These are phyloP conservation scores for Drosophila ironensis DNA, from an alignment of 1,140 invertebrate genomes.

Conservation along the genomic window DNA sequence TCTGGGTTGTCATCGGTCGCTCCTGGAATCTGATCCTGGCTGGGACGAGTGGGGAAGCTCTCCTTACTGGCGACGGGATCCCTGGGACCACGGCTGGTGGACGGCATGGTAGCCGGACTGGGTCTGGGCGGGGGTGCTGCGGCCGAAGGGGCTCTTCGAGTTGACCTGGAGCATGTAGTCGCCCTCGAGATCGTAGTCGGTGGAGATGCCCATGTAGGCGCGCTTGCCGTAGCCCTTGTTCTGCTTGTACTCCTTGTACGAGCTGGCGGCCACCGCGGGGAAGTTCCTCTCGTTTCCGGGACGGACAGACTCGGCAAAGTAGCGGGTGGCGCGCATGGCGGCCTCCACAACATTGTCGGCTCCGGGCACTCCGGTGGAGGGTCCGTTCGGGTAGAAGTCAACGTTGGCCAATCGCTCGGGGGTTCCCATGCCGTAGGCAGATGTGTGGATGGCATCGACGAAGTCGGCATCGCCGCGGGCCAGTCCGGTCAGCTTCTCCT, in stretches of 20 bases:
- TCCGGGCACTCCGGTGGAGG: conserved; percentile 81
- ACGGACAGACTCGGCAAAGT: conserved; percentile 85
- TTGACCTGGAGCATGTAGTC: conserved; percentile 80
- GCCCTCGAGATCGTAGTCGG: conserved; percentile 61
- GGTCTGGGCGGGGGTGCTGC: conserved; percentile 64
- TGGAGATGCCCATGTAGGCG: conserved; percentile 76
- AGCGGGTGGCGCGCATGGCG: conserved; percentile 85
- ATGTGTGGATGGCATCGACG: conserved; percentile 90
- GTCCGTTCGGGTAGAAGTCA: conserved; percentile 91
- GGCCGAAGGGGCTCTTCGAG: conserved; percentile 74
- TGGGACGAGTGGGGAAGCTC: not conserved
- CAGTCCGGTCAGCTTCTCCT: conserved; percentile 83
- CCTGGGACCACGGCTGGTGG: conserved; percentile 50
- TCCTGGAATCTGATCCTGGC: not conserved
- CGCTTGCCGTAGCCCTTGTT: conserved; percentile 71
- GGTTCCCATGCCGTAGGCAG: conserved; percentile 87
- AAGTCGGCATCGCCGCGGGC: conserved; percentile 84
- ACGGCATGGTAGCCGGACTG: conserved; percentile 63
- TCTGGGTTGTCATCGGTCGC: not conserved
- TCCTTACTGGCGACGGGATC: not conserved
- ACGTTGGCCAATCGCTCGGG: conserved; percentile 86
- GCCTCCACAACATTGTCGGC: conserved; percentile 85
- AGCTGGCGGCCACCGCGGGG: conserved; percentile 68
- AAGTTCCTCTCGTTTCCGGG: conserved; percentile 80
- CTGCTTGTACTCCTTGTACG: conserved; percentile 67